These are phyloP conservation scores for Meghimatium bilineatum DNA, from an alignment of 2,888 invertebrate species.

Conservation along the genomic window DNA sequence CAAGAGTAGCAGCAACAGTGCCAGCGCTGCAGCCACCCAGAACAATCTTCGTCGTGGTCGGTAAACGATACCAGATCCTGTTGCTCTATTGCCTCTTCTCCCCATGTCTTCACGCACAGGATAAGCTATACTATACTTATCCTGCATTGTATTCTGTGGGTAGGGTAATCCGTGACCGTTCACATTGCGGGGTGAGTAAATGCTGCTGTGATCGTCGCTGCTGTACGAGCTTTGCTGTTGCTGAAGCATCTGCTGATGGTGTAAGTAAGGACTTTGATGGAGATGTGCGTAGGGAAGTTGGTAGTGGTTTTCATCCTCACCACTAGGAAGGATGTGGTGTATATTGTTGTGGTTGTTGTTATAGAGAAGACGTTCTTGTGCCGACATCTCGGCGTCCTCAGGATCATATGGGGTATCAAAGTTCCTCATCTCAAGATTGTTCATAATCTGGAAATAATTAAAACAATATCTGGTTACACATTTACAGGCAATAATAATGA, in stretches of 20 bases:
- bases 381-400: conserved; percentile 50
- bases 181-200: conserved; percentile 18
- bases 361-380: conserved; percentile 51
- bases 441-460: conserved; percentile 53
- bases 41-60: conserved; percentile 39
- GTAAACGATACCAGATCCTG: conserved; percentile 51
- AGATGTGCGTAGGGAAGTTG: conserved; percentile 48
- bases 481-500: too few relatives aligned
- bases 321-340: conserved; percentile 27
- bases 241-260: conserved; percentile 42
- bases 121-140: conserved; percentile 45
- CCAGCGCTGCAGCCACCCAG: conserved; percentile 48
- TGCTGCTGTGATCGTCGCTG: conserved; percentile 42
- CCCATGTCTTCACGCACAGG: conserved; percentile 43
- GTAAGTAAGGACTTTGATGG: conserved; percentile 42
- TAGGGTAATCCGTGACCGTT: conserved; percentile 33
- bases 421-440: conserved; percentile 51
- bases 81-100: conserved; percentile 27
- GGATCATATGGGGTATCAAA: conserved; percentile 44
- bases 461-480: not conserved
- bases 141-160: conserved; percentile 29
- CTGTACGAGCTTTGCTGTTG: conserved; percentile 41
- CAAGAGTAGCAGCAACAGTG: conserved; percentile 46
- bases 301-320: conserved; percentile 44
- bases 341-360: conserved; percentile 45